These are phyloP conservation scores for Scotopteryx bipunctaria DNA, from an alignment of 2,888 invertebrate species.

Conservation along the genomic window DNA sequence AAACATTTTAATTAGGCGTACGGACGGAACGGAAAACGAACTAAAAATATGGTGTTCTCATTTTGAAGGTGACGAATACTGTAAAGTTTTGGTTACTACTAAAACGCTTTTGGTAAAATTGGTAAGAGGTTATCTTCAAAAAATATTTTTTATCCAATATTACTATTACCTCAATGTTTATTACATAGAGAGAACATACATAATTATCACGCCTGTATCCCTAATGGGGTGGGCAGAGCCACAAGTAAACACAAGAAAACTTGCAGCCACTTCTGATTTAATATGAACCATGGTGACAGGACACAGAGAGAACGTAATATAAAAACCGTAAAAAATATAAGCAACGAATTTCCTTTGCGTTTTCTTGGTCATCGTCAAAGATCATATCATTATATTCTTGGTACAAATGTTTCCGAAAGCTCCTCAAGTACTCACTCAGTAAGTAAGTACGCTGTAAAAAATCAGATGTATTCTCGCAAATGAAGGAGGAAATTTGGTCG, in stretches of 20 bases:
- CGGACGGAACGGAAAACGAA: conserved; percentile 10
- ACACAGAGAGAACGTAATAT: neutral
- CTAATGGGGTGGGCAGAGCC: no score
- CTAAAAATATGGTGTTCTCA: conserved; percentile 15
- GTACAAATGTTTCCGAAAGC: conserved; percentile 14
- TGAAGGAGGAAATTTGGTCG: conserved; percentile 58
- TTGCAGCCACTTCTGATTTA: no score
- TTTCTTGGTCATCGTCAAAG: conserved; percentile 33
- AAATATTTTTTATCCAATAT: no score
- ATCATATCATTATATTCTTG: conserved; percentile 21
- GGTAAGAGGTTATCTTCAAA: no score
- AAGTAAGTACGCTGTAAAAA: conserved; percentile 29
- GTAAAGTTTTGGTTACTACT: neutral
- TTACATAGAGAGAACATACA: no score
- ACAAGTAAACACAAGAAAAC: no score
- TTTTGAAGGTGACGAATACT: conserved; percentile 4
- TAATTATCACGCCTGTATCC: no score
- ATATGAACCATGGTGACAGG: no score
- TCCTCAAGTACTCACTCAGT: conserved; percentile 7
- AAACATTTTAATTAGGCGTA: conserved; percentile 28
- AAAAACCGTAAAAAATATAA: conserved; percentile 27
- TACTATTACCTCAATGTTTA: no score
- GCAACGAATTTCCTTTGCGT: conserved; percentile 27
- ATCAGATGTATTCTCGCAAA: conserved; percentile 53
- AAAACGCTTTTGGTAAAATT: neutral